Evolutionary conservation across 2,888 invertebrate species (phyloP).

Genomic region (Lobophora halterata): DNA sequence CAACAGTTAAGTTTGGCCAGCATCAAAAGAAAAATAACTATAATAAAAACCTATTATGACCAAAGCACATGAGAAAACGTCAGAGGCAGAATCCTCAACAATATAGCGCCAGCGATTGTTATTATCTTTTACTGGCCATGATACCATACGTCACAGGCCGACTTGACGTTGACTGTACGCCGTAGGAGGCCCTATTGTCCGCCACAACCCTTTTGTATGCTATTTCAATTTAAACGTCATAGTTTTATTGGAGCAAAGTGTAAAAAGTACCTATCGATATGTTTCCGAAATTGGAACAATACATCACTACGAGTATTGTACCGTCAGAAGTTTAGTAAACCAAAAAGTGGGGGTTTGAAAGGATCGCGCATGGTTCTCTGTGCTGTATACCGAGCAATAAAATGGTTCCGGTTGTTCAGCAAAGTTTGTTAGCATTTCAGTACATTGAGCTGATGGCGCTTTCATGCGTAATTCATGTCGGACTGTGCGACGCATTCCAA

Average conservation of each 20-base stretch:
- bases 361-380: constrained; percentile 1
- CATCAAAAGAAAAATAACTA: too few relatives aligned
- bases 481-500: constrained; percentile 62
- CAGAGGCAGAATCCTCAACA: constrained; percentile 26
- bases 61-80: constrained; percentile 11
- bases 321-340: constrained; percentile 28
- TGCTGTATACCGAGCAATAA: constrained; percentile 16
- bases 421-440: constrained; percentile 46
- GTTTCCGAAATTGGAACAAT: constrained; percentile 43
- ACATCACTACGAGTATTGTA: constrained; percentile 39
- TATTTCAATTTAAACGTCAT: constrained; percentile 63
- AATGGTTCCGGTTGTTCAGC: constrained; percentile 27
- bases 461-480: constrained; percentile 72
- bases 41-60: background rate
- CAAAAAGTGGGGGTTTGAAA: constrained; percentile 3
- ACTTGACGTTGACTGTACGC: constrained; percentile 36
- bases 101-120: constrained; percentile 34
- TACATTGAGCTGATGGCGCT: constrained; percentile 58
- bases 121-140: constrained; percentile 40
- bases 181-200: constrained; percentile 46
- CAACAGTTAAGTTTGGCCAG: too few relatives aligned
- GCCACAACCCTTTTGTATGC: constrained; percentile 51
- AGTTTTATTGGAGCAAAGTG: constrained; percentile 40
- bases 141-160: constrained; percentile 44
- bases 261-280: constrained; percentile 44